Evolutionary conservation across 2,888 invertebrate species (phyloP), one percentile per base, ranked within the genome.

Genomic region (Aspidiotus destructor): DNA sequence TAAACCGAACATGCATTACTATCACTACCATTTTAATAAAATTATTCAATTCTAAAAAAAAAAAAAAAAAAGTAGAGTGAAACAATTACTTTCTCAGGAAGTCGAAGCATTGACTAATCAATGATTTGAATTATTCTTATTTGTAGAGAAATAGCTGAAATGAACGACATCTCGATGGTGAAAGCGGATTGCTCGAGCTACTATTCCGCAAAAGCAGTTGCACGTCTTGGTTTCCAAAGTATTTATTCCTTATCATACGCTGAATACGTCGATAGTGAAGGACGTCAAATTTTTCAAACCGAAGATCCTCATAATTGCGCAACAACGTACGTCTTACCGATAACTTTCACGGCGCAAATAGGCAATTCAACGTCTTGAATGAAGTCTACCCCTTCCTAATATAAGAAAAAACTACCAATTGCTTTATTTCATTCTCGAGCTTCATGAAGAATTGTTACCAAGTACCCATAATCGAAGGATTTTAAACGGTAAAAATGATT

Each of bases 161-260:
- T 83, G 68, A 76, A 78, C 63, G 80, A 81, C 40, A 81, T 83
- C 71, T 79, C 80, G 68, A 78, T 89, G 8, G 81, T 88, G 70
- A 82, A 88, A 41, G 83, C 85, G 55, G 85, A 89, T 73, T 89
- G 89, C 70, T 85, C 87, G 7, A 90, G 89, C 74, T 82, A 84
- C 70, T 90, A 83, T 77, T 88, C 89, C 1, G 88, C 88, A 0
- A 83, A 83, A 75, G 84, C 88, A 0, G 84, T 88, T 63, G 84
- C 85, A 71, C 83, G 84, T 73, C 78, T 85, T 40, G 88, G 88
- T 55, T 89, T 88, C 77, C 82, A 84, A 52, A 83, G 83, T 75
- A 81, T 86, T 63, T 87, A 85, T 76, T 79, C 80, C 53, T 78
- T 86, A 15, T 80, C 81, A 7, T 91, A 87, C 75, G 86, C 89